A percentile compares a stretch with the other conserved stretches of the same genome.
Evolutionary conservation across 2,797 vertebrate genomes (phyloP).

Genomic region (Hipposideros larvatus): DNA sequence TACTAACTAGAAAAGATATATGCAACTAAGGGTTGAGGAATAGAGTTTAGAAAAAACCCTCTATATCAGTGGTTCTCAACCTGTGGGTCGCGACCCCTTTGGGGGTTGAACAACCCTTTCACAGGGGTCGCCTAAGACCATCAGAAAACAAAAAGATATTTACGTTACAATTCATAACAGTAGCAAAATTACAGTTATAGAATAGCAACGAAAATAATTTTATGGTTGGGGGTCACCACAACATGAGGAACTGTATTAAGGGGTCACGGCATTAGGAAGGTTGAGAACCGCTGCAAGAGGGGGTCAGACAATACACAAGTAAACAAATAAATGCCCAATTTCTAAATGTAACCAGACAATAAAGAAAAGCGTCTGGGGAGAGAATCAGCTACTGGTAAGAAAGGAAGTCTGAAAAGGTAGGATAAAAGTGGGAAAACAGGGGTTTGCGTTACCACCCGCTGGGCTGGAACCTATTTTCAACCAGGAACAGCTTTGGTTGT

Average conservation of each 20-base stretch:
- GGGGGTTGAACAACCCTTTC: too few species aligned
- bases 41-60: not conserved
- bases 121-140: too few species aligned
- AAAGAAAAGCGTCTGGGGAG: not conserved
- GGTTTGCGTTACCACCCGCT: not conserved
- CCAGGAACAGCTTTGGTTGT: too few species aligned
- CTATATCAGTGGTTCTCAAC: not conserved
- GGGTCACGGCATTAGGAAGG: too few species aligned
- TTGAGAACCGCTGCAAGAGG: not conserved
- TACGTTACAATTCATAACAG: too few species aligned
- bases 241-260: too few species aligned
- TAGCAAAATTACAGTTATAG: too few species aligned
- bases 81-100: too few species aligned
- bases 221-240: too few species aligned
- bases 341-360: not conserved
- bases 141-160: too few species aligned
- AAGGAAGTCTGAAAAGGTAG: not conserved
- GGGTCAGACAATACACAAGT: not conserved
- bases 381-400: not conserved
- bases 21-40: not conserved
- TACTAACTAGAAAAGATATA: too few species aligned
- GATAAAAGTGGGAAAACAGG: not conserved
- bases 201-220: too few species aligned
- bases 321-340: not conserved
- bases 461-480: not conserved